Evolutionary conservation across 92 coral and sea anemone genomes (phyloP).

Genomic region (Umimayanthus chanpuru): DNA sequence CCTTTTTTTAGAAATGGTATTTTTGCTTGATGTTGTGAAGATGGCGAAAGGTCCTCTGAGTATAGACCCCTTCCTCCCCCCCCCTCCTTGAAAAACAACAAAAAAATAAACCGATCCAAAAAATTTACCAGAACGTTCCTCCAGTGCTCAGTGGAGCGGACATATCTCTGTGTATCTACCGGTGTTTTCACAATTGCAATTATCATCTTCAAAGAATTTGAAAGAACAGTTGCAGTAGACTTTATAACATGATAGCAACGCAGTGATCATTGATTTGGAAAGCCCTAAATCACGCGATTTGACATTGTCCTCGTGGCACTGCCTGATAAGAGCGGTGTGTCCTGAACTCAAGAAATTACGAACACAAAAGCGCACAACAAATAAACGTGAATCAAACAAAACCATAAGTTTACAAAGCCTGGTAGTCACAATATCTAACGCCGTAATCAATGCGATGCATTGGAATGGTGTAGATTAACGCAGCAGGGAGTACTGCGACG

Average conservation of each 20-base stretch:
- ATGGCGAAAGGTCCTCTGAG: too few species aligned
- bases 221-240: neutral
- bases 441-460: slow-evolving; percentile 14
- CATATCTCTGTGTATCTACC: neutral
- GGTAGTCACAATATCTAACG: neutral
- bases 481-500: neutral
- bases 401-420: neutral
- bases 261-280: neutral
- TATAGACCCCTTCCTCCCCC: too few species aligned
- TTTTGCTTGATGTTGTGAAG: too few species aligned
- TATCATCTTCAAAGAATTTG: neutral
- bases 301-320: slow-evolving; percentile 26
- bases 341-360: neutral
- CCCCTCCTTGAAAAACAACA: too few species aligned
- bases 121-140: neutral
- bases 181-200: neutral
- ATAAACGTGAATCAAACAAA: neutral
- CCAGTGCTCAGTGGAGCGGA: neutral
- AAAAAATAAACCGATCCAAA: too few species aligned
- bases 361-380: neutral
- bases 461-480: slow-evolving; percentile 9
- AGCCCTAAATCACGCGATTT: slow-evolving; percentile 14
- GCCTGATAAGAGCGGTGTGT: neutral
- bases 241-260: too few species aligned
- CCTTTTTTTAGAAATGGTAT: too few species aligned